Evolutionary conservation across 2,797 vertebrate genomes (phyloP).

Genomic region (Gallinago nigripennis): DNA sequence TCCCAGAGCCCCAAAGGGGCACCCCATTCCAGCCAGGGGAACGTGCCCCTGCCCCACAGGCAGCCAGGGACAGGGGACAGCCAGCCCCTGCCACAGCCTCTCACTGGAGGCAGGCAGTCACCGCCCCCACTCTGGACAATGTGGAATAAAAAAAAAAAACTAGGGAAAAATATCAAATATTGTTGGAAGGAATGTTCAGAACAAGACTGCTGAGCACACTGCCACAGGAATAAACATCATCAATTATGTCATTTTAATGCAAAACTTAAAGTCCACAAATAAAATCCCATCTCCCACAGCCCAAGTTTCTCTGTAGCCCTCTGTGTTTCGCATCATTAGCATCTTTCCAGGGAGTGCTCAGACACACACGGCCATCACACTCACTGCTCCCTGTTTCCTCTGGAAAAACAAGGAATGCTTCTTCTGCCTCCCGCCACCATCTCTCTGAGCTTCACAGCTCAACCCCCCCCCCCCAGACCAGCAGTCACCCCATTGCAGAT

Average conservation of each 20-base stretch:
- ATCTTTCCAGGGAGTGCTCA: background rate
- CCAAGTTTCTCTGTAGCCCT: background rate
- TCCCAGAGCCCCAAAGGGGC: background rate
- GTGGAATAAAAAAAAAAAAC: no score
- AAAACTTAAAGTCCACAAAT: background rate
- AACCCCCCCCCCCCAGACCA: no score
- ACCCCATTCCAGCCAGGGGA: fast-evolving
- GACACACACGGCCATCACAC: fast-evolving
- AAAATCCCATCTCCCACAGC: background rate
- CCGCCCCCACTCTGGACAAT: background rate
- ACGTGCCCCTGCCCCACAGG: background rate
- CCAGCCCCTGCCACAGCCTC: background rate
- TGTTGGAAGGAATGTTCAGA: background rate
- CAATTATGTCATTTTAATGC: background rate
- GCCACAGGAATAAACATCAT: background rate
- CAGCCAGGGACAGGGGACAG: background rate
- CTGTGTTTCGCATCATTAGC: background rate
- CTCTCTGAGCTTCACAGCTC: background rate
- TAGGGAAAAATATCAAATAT: background rate
- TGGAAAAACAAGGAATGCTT: background rate
- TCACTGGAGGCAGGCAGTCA: background rate
- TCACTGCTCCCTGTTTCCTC: background rate
- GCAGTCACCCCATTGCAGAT: background rate
- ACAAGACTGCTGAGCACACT: background rate
- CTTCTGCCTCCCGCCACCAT: background rate